phyloP scores from a whole-genome alignment of 2,888 invertebrate species.

The Lasioglossum villosulum region DNA sequence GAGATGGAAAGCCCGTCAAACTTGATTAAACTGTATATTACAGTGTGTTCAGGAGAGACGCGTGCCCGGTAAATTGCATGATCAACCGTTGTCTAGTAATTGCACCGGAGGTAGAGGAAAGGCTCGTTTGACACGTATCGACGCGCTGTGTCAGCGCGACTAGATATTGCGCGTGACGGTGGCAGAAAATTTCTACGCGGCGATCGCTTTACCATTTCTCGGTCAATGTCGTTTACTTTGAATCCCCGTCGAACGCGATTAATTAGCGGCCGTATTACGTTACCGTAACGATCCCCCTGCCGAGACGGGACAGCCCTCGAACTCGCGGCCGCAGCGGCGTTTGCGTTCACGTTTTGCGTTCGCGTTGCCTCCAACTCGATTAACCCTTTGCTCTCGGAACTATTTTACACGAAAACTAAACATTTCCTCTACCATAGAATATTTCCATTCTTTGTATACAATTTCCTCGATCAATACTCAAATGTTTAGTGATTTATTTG shows the following conservation, averaged over 20 bases:
- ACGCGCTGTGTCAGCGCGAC: constrained; percentile 23
- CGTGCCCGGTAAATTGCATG: neutral
- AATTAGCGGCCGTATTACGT: constrained; percentile 26
- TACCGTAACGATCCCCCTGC: neutral
- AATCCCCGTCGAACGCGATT: constrained; percentile 23
- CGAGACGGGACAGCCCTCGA: neutral
- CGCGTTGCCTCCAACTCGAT: neutral
- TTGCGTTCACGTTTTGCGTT: neutral
- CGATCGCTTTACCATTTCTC: constrained; percentile 31
- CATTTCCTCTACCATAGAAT: no score
- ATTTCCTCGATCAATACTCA: no score
- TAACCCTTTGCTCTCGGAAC: no score
- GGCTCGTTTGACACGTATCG: constrained; percentile 24
- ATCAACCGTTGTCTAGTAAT: constrained; percentile 15
- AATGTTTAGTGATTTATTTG: no score
- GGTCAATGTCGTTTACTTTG: constrained; percentile 48
- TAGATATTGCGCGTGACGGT: constrained; percentile 16
- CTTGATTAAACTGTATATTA: constrained; percentile 1
- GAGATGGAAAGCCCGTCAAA: neutral
- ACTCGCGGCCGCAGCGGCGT: neutral
- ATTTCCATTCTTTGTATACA: no score
- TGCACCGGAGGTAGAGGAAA: constrained; percentile 3
- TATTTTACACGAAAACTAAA: no score
- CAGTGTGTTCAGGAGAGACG: neutral
- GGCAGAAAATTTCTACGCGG: constrained; percentile 18